These are phyloP conservation scores for Zygogramma bicolorata DNA, from an alignment of 2,888 invertebrate species.

Conservation along the genomic window DNA sequence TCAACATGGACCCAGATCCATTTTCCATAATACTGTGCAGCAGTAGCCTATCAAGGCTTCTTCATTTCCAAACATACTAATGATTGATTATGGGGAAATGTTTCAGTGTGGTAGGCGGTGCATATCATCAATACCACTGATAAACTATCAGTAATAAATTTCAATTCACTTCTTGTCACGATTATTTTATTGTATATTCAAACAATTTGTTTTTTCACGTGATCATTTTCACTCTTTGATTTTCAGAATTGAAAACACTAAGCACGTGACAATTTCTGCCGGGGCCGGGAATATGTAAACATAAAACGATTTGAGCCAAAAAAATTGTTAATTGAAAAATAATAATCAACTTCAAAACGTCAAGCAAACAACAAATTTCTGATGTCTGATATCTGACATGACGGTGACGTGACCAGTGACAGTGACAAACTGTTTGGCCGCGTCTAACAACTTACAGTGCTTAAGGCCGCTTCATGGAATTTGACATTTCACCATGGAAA, in stretches of 20 bases:
- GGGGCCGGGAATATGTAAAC: neutral
- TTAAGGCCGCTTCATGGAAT: too few species aligned
- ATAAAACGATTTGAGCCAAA: neutral
- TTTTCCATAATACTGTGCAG: slow-evolving; percentile 37
- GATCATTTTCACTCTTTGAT: neutral
- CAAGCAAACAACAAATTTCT: neutral
- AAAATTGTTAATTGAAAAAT: too few species aligned
- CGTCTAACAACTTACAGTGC: too few species aligned
- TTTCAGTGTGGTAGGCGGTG: slow-evolving; percentile 26
- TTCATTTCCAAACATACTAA: slow-evolving; percentile 36
- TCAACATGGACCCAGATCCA: slow-evolving; percentile 67
- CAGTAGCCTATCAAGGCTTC: slow-evolving; percentile 19
- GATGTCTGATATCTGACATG: too few species aligned
- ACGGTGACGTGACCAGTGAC: too few species aligned
- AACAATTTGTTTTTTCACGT: neutral
- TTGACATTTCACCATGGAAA: too few species aligned
- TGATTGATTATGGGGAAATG: neutral
- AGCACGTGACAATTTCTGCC: neutral
- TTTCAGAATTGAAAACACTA: neutral
- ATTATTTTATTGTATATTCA: neutral
- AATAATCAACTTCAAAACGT: neutral
- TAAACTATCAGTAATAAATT: neutral
- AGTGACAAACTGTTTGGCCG: too few species aligned
- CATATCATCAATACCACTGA: slow-evolving; percentile 16
- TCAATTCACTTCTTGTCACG: neutral